Evolutionary conservation across 2,113 vertebrate species (phyloP).

Genomic region (Bolborhynchus lineola): DNA sequence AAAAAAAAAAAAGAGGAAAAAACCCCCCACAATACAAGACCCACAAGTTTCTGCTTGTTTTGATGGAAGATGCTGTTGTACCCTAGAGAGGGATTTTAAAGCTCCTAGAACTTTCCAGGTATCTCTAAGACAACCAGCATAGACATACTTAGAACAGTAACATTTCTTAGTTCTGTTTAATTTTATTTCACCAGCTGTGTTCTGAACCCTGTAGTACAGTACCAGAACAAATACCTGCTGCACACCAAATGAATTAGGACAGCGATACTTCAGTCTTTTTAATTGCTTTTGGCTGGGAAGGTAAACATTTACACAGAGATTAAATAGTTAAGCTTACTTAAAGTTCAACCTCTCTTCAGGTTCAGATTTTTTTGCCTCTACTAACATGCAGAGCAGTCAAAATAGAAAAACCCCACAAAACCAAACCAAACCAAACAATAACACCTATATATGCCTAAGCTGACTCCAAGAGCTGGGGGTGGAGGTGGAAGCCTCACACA

Average conservation of each 20-base stretch:
- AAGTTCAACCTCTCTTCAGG: not conserved
- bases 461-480: not conserved
- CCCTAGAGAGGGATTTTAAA: not conserved
- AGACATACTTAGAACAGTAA: not conserved
- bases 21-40: not conserved
- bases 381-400: not conserved
- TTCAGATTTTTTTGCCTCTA: not conserved
- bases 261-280: not conserved
- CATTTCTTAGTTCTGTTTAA: not conserved
- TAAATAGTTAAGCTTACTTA: not conserved
- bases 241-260: not conserved
- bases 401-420: not conserved
- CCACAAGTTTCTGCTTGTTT: not conserved
- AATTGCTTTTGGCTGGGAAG: not conserved
- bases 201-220: rapidly evolving
- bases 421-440: not conserved
- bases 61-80: rapidly evolving
- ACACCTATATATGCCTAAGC: too few relatives aligned
- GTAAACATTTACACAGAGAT: not conserved
- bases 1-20: not conserved
- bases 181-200: not conserved
- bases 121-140: rapidly evolving
- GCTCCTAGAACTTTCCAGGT: not conserved
- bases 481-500: not conserved
- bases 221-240: not conserved